Conservation (phyloP, 2,797 vertebrate species). For the Orestias chungarensis region DNA sequence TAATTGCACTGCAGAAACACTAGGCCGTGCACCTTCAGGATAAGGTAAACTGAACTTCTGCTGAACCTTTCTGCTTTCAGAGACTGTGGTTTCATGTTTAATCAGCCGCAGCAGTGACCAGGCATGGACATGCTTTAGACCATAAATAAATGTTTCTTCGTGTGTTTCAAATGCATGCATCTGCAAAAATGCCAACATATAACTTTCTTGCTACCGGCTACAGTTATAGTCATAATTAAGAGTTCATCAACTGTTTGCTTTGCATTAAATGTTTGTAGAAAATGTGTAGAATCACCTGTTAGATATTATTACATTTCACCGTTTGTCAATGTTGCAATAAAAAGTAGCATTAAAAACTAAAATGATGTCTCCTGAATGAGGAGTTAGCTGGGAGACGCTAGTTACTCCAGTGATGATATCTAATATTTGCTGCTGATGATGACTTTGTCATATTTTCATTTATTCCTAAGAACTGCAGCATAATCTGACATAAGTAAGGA, state of each 20-base stretch:
- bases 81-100: background rate
- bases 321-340: no score
- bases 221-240: no score
- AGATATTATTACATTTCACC: no score
- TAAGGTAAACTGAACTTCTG: background rate
- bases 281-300: background rate
- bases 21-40: background rate
- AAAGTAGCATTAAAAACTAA: background rate
- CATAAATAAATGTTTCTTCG: background rate
- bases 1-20: no score
- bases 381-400: no score
- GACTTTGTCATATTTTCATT: background rate
- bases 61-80: constrained; percentile 1
- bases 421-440: no score
- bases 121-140: background rate
- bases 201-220: background rate
- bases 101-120: background rate
- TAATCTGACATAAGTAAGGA: no score
- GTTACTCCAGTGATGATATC: no score
- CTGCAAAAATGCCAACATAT: background rate
- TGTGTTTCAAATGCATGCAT: background rate
- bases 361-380: background rate
- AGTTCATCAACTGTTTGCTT: background rate
- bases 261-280: background rate
- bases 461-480: background rate